Evolutionary conservation across 1,140 invertebrate genomes (phyloP).

Genomic region (Drosophila pallidifrons): DNA sequence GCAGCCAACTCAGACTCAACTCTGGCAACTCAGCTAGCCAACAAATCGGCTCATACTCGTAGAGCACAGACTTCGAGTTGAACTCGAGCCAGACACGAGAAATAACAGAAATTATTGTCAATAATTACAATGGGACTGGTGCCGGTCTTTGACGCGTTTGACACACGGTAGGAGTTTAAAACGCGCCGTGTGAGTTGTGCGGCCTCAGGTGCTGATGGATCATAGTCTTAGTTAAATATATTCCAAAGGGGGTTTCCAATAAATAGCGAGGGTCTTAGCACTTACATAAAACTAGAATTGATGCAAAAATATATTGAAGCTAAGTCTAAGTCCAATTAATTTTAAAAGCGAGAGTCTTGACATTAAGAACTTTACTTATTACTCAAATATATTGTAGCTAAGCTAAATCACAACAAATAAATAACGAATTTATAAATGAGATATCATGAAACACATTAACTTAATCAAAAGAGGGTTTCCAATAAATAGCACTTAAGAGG

Average conservation of each 20-base stretch:
- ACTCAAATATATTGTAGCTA: no score
- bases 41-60: constrained; percentile 13
- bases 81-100: constrained; percentile 47
- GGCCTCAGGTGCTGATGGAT: constrained; percentile 55
- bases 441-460: no score
- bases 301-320: no score
- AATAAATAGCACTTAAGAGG: no score
- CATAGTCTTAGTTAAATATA: constrained; percentile 31
- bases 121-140: constrained; percentile 74
- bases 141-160: constrained; percentile 76
- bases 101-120: constrained; percentile 82
- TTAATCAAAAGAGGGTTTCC: background rate
- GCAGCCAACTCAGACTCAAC: background rate
- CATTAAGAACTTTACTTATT: no score
- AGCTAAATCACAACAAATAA: no score
- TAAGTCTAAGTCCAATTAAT: no score
- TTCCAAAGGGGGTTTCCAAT: background rate
- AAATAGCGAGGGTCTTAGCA: background rate
- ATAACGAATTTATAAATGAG: no score
- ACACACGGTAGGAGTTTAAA: constrained; percentile 81
- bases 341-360: no score
- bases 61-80: background rate
- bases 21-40: background rate
- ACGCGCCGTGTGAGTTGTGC: constrained; percentile 51
- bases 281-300: no score